A percentile compares a stretch with the other conserved stretches of the same genome.
phyloP scores from a whole-genome alignment of 2,888 invertebrate species.

The Thera britannica region DNA sequence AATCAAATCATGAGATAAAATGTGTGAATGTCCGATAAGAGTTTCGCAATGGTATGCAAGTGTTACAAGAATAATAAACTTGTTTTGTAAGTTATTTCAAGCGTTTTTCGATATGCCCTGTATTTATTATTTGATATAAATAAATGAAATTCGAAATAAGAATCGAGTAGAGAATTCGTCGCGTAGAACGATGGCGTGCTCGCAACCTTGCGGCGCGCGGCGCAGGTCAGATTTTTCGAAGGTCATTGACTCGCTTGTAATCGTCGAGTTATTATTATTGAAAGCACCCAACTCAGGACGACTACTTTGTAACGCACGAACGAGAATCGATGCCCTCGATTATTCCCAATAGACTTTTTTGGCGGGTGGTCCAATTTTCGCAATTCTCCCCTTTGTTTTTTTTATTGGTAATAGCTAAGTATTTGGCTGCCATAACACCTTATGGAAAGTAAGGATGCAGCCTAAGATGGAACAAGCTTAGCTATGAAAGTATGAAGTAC shows the following conservation, averaged over 20 bases:
- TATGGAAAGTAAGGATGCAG: too few relatives aligned
- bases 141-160: slow-evolving; percentile 5
- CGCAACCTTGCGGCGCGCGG: slow-evolving; percentile 77
- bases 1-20: slow-evolving; percentile 51
- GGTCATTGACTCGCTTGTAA: slow-evolving; percentile 81
- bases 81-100: slow-evolving; percentile 4
- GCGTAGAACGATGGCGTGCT: slow-evolving; percentile 45
- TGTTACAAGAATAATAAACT: slow-evolving; percentile 17
- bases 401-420: too few relatives aligned
- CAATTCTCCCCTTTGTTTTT: slow-evolving; percentile 11
- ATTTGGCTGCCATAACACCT: too few relatives aligned
- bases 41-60: slow-evolving; percentile 38
- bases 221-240: slow-evolving; percentile 84
- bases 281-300: slow-evolving; percentile 54
- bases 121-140: not conserved
- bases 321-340: slow-evolving; percentile 50
- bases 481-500: too few relatives aligned
- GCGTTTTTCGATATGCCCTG: not conserved
- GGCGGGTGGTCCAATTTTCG: slow-evolving; percentile 34
- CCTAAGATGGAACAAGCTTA: too few relatives aligned
- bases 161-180: slow-evolving; percentile 42
- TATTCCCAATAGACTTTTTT: slow-evolving; percentile 43
- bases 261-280: slow-evolving; percentile 78
- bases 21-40: slow-evolving; percentile 67
- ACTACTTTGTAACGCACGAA: slow-evolving; percentile 47